Evolutionary conservation across 2,113 vertebrate species (phyloP).

Genomic region (Syngnathus typhle): DNA sequence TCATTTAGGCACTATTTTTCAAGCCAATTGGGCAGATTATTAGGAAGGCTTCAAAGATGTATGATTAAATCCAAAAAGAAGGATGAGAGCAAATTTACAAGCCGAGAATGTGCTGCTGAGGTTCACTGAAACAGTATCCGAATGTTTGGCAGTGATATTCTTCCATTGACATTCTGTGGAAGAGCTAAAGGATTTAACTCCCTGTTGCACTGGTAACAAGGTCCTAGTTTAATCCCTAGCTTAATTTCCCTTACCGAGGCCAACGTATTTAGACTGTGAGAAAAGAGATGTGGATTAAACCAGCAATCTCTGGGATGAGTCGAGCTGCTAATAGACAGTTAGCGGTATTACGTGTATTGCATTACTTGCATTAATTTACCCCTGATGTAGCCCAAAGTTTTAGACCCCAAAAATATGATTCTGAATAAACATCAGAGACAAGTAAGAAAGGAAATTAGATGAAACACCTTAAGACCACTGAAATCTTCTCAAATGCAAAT

Average conservation of each 20-base stretch:
- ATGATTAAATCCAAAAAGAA: background rate
- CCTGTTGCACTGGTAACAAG: constrained; percentile 1
- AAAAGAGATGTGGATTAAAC: background rate
- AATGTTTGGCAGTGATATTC: constrained; percentile 16
- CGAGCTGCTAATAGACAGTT: background rate
- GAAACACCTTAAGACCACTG: too few relatives aligned
- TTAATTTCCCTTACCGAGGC: background rate
- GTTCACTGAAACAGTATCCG: constrained; percentile 5
- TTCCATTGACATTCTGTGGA: constrained; percentile 15
- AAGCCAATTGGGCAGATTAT: background rate
- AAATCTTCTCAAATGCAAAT: constrained; percentile 10
- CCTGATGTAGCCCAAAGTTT: background rate
- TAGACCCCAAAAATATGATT: background rate
- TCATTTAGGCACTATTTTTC: background rate
- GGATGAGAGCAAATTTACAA: background rate
- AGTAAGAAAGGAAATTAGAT: background rate
- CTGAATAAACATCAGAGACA: background rate
- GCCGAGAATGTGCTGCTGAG: background rate
- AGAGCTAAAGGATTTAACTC: constrained; percentile 15
- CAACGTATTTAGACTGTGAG: constrained; percentile 9
- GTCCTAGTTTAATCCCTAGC: constrained; percentile 1
- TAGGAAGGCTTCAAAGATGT: background rate
- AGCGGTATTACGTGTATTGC: background rate
- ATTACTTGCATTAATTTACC: background rate
- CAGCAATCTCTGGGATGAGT: background rate